Conservation (phyloP, 2,113 vertebrate species). For the Tachycineta bicolor region DNA sequence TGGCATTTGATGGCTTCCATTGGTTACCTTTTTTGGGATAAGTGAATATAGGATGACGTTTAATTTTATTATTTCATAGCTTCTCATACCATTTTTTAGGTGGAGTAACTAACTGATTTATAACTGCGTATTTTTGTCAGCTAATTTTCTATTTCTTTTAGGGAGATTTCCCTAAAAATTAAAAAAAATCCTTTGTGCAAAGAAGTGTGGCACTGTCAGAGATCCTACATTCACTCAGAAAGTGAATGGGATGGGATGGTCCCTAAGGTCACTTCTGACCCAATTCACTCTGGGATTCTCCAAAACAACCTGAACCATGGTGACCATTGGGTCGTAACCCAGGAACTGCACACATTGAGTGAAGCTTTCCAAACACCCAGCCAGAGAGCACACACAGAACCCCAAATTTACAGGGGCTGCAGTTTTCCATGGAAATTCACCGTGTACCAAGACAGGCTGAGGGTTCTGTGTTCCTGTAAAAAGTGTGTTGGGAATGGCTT, state of each 20-base stretch:
- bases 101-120: not conserved
- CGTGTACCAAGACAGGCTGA: not conserved
- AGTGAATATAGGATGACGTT: not conserved
- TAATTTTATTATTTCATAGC: not conserved
- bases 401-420: not conserved
- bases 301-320: not conserved
- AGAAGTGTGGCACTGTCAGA: not conserved
- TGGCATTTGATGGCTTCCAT: not conserved
- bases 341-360: not conserved
- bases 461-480: not conserved
- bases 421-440: conserved; percentile 18
- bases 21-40: not conserved
- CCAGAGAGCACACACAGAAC: not conserved
- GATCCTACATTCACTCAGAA: not conserved
- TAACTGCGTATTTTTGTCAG: not conserved
- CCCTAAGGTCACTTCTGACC: not conserved
- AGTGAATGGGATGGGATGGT: not conserved
- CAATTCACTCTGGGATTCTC: not conserved
- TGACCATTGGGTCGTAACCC: not conserved
- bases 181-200: not conserved
- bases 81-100: not conserved
- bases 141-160: not conserved
- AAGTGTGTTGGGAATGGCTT: conserved; percentile 14
- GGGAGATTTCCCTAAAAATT: not conserved
- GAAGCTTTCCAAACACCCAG: not conserved